Evolutionary conservation across 1,140 invertebrate species (phyloP).

Genomic region (Rhopalosiphum maidis): DNA sequence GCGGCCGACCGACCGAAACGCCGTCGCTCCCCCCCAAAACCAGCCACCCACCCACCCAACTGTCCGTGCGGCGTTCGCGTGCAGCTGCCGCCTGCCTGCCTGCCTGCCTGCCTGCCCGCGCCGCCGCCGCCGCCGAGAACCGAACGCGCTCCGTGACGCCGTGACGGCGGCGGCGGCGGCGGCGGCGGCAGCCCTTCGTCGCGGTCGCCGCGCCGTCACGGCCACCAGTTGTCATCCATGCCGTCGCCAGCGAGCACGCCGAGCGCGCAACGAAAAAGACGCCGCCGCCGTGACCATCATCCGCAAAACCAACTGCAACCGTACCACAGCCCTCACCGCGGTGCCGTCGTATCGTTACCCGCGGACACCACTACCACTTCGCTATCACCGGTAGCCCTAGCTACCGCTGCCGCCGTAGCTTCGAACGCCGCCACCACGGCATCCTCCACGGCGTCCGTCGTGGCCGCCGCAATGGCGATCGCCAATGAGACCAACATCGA

Average conservation of each 20-base stretch:
- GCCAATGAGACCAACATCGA: conserved; percentile 46
- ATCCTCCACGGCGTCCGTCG: conserved; percentile 12
- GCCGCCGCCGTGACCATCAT: neutral
- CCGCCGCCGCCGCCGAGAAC: conserved; percentile 39
- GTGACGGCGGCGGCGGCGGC: neutral
- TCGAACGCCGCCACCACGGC: conserved; percentile 16
- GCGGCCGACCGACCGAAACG: conserved; percentile 56
- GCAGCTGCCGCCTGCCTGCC: neutral
- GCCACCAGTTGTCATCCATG: conserved; percentile 56
- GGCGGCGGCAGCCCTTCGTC: conserved; percentile 40
- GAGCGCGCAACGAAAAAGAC: conserved; percentile 20
- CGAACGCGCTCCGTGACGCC: conserved; percentile 55
- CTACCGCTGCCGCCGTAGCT: neutral
- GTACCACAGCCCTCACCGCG: neutral
- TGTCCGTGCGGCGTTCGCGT: neutral
- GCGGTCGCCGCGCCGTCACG: neutral
- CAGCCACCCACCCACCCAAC: neutral
- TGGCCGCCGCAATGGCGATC: conserved; percentile 46
- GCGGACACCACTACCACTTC: conserved; percentile 38
- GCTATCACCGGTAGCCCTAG: neutral
- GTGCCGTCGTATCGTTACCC: neutral
- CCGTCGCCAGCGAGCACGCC: conserved; percentile 52
- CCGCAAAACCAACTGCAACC: neutral
- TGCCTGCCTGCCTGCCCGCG: neutral
- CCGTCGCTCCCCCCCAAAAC: neutral